Evolutionary conservation across 2,797 vertebrate genomes (phyloP).

Genomic region (Synanceia verrucosa): DNA sequence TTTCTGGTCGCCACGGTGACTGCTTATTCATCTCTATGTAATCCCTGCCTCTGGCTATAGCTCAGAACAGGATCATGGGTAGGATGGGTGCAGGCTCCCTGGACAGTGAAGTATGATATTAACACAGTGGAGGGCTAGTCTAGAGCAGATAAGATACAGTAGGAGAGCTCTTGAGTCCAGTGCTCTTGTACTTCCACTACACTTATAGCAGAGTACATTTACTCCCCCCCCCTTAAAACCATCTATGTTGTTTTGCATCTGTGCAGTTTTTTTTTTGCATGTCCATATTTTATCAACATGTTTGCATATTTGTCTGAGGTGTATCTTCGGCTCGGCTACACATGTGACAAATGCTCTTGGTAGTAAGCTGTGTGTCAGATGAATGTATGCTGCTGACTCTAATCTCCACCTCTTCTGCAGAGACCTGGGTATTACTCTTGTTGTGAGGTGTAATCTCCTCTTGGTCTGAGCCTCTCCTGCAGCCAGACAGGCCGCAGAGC

Average conservation of each 20-base stretch:
- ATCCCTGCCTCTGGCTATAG: slow-evolving; percentile 57
- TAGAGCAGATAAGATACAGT: slow-evolving; percentile 67
- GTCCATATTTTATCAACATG: slow-evolving; percentile 28
- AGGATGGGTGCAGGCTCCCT: slow-evolving; percentile 31
- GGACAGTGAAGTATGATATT: slow-evolving; percentile 67
- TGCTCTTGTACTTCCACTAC: slow-evolving; percentile 48
- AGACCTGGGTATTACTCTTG: slow-evolving; percentile 72
- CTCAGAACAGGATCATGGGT: slow-evolving; percentile 47
- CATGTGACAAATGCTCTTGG: slow-evolving; percentile 59
- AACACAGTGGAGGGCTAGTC: slow-evolving; percentile 68
- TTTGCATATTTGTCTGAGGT: slow-evolving; percentile 36
- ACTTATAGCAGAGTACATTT: slow-evolving; percentile 55
- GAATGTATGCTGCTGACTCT: slow-evolving; percentile 65
- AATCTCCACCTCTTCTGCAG: slow-evolving; percentile 69
- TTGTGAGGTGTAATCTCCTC: slow-evolving; percentile 74
- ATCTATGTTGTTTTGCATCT: not conserved
- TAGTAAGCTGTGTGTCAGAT: slow-evolving; percentile 66
- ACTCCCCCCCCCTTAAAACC: slow-evolving; percentile 33
- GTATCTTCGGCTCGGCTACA: slow-evolving; percentile 39
- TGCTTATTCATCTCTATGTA: slow-evolving; percentile 65
- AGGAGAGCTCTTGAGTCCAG: slow-evolving; percentile 61
- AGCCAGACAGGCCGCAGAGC: slow-evolving; percentile 35
- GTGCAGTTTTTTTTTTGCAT: slow-evolving; percentile 19
- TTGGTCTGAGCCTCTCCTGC: slow-evolving; percentile 56
- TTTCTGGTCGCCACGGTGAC: slow-evolving; percentile 40